Base-by-base conservation (phyloP, 2,113 vertebrate species). In the Chitala chitala region DNA sequence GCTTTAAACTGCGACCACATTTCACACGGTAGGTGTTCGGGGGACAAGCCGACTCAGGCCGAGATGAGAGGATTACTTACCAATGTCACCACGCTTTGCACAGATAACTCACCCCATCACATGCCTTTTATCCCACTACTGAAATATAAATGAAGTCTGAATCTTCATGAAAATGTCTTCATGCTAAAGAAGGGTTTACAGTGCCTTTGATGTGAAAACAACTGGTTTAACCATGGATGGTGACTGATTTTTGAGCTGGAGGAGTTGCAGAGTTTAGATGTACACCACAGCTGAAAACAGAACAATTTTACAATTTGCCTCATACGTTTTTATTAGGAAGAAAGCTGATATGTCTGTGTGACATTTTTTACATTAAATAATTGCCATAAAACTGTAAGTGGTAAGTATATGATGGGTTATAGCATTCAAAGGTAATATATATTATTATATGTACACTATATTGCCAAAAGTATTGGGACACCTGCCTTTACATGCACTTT, bases 91-190 rank as follows among this genome's bases (percentile, higher is more conserved):
- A 75, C 31, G 66, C 46, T 69, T 61, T 54, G 38, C n/a, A 15
- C 48, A 33, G 58, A 71, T 71, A 71, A 71, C 38, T 71, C 51
- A n/a, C n/a, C 59, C n/a, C 56, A 7, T 44, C 72, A 70, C 72
- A 71, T 74, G 69, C 73, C 63, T 68, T 72, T 79, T 79, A 78
- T 78, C 80, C 76, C 61, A 74, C 71, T 73, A 71, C 69, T 77
- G 69, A 72, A 78, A 78, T 44, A 76, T 73, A 81, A 74, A 80
- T 75, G 82, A 72, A 77, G 73, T 73, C 73, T 78, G 72, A 76
- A 78, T 56, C 65, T 42, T 61, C 38, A 24, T n/a, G n/a, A n/a
- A n/a, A n/a, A n/a, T n/a, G n/a, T n/a, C n/a, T n/a, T n/a, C n/a
- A 53, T 42, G 72, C 76, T 78, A 77, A 70, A 78, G 70, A 75